Base-by-base conservation (phyloP, 2,888 invertebrate species). In the Macrophya alboannulata region DNA sequence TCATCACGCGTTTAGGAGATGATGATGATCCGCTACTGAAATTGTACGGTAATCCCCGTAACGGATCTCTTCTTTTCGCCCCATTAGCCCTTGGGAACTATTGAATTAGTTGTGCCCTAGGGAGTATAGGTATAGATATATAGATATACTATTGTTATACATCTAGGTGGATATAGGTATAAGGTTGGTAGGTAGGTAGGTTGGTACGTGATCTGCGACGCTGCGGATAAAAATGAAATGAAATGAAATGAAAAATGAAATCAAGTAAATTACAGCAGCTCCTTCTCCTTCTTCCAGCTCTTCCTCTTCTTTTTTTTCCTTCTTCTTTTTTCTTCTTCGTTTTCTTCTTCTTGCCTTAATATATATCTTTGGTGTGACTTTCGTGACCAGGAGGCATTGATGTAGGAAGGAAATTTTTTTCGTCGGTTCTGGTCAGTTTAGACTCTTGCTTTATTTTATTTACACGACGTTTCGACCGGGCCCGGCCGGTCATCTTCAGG, bases 61-160 rank as follows among this genome's bases (percentile, higher is more conserved):
- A 84, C 84, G 55, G 84, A 84, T 84, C 21, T 84, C 45, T 55
- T 84, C 45, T 55, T 17, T 68, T 17, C 37, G 68, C 84, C 21
- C 74, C 55, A 55, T 76, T 76, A 76, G 45, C 84, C 84, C 74
- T 21, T 55, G 84, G 74, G 74, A 84, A 72, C 74, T 55, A 76
- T 84, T 45, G 84, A 84, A 76, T 84, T 76, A 72, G 76, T 72
- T 77, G 51, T 51, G 17, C 77, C 77, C 51, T 51, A n/a, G 77
- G 77, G 77, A 45, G 40, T 17, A 51, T 43, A 17, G 21, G 12
- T 25, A 31, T 25, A 51, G 12, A 17, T 77, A 17, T 77, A 77
- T 17, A 48, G 76, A 10, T 72, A 40, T 40, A 37, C 40, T n/a
- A 31, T 31, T 8, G 10, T 8, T 55, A n/a, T 17, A 17, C 15